These are phyloP conservation scores for Helleia helle DNA, from an alignment of 2,888 invertebrate species.

Conservation along the genomic window DNA sequence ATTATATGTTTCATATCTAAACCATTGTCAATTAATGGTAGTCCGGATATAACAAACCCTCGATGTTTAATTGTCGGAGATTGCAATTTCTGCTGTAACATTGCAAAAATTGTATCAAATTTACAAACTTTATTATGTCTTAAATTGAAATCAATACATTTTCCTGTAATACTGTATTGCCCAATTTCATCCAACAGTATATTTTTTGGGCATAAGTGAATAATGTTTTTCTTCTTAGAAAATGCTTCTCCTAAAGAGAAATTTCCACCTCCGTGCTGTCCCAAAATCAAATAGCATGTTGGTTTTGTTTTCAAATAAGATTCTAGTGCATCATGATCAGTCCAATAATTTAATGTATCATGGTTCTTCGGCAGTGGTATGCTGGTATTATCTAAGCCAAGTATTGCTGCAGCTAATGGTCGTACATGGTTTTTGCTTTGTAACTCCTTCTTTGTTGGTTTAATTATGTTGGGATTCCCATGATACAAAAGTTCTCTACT, in stretches of 20 bases:
- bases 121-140: constrained; percentile 64
- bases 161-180: constrained; percentile 69
- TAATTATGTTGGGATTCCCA: constrained; percentile 28
- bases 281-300: constrained; percentile 72
- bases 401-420: constrained; percentile 42
- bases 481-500: constrained; percentile 31
- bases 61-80: constrained; percentile 68
- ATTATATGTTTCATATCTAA: constrained; percentile 29
- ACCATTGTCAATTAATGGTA: constrained; percentile 74
- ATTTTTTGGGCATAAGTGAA: constrained; percentile 72
- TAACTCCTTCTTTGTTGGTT: constrained; percentile 8
- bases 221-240: constrained; percentile 70
- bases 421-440: constrained; percentile 18
- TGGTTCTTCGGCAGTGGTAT: constrained; percentile 32
- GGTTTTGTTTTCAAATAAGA: constrained; percentile 64
- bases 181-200: constrained; percentile 73
- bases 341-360: constrained; percentile 47
- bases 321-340: constrained; percentile 66
- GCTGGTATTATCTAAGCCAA: constrained; percentile 51
- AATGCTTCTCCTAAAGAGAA: constrained; percentile 69
- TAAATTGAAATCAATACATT: constrained; percentile 73
- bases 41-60: constrained; percentile 78
- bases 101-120: constrained; percentile 59
- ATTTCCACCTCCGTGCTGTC: constrained; percentile 73
- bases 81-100: constrained; percentile 66